phyloP scores from a whole-genome alignment of 2,797 vertebrate genomes.

The Buphagus erythrorhynchus region DNA sequence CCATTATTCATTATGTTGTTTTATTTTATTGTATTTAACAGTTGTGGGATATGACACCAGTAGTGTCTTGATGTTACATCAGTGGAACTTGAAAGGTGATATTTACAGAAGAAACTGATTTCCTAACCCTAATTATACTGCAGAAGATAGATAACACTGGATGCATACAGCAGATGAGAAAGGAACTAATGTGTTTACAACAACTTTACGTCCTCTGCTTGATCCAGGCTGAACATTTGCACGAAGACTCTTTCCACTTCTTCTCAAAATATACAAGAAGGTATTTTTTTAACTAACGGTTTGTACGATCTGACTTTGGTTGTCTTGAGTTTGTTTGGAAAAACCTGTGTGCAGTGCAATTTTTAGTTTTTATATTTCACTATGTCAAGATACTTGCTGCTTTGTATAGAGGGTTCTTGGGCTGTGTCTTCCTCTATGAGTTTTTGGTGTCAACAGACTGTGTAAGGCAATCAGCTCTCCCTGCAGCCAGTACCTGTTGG shows the following conservation, averaged over 20 bases:
- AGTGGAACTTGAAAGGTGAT: constrained; percentile 8
- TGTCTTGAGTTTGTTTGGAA: constrained; percentile 59
- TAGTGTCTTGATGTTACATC: constrained; percentile 88
- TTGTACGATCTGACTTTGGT: constrained; percentile 62
- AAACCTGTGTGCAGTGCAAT: constrained; percentile 49
- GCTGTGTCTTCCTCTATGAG: neutral
- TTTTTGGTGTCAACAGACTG: neutral
- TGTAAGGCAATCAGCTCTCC: neutral
- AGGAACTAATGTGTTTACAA: constrained; percentile 10
- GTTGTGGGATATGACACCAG: constrained; percentile 98
- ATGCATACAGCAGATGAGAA: neutral
- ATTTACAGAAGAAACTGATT: constrained; percentile 31
- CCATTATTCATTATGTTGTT: neutral
- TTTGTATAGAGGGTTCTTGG: constrained; percentile 26
- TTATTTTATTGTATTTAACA: constrained; percentile 65
- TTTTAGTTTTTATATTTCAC: constrained; percentile 57
- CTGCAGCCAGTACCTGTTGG: neutral
- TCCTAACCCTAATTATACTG: constrained; percentile 17
- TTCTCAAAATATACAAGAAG: constrained; percentile 63
- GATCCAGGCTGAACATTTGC: constrained; percentile 31
- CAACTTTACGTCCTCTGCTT: neutral
- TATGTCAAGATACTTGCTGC: constrained; percentile 42
- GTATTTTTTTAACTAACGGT: constrained; percentile 77
- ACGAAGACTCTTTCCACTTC: constrained; percentile 66
- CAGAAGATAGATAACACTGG: constrained; percentile 36